Percentiles rank a stretch among this genome's conserved stretches.
These are phyloP conservation scores for Diadromus collaris DNA, from an alignment of 2,888 invertebrate species.

Conservation along the genomic window DNA sequence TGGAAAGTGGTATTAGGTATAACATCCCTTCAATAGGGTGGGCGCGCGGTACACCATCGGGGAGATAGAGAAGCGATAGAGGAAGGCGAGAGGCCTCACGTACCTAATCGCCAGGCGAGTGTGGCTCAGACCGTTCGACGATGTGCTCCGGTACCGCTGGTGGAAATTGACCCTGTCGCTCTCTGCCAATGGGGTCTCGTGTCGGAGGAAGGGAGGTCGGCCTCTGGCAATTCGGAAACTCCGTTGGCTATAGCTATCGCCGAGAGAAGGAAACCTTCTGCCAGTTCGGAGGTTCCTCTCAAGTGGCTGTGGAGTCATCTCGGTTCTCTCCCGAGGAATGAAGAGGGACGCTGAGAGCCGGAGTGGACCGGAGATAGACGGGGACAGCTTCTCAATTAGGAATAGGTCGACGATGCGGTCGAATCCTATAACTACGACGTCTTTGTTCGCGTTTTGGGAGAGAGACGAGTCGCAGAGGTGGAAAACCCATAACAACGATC, in stretches of 20 bases:
- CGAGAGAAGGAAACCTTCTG: constrained; percentile 22
- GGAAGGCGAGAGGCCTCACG: constrained; percentile 43
- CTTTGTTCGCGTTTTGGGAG: constrained; percentile 57
- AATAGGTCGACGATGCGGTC: constrained; percentile 47
- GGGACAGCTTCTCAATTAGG: constrained; percentile 58
- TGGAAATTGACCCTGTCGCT: constrained; percentile 58
- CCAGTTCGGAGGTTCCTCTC: constrained; percentile 41
- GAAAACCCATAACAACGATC: constrained; percentile 38
- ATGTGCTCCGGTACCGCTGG: constrained; percentile 16
- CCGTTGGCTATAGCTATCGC: constrained; percentile 30
- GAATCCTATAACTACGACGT: constrained; percentile 54
- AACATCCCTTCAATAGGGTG: constrained; percentile 33
- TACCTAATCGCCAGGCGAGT: constrained; percentile 55
- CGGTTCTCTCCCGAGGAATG: constrained; percentile 15
- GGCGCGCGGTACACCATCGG: constrained; percentile 31
- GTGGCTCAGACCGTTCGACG: constrained; percentile 42
- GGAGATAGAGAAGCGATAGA: constrained; percentile 42
- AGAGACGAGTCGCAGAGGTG: constrained; percentile 23
- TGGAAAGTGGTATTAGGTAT: constrained; percentile 45
- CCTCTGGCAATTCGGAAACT: constrained; percentile 53
- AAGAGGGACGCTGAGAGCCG: constrained; percentile 9
- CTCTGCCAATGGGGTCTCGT: constrained; percentile 25
- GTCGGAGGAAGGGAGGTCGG: constrained; percentile 46
- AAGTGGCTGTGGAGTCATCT: constrained; percentile 43
- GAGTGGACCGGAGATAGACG: neutral